A percentile compares a stretch with the other conserved stretches of the same genome.
phyloP scores from a whole-genome alignment of 1,140 invertebrate species.

The Megalopta genalis region DNA sequence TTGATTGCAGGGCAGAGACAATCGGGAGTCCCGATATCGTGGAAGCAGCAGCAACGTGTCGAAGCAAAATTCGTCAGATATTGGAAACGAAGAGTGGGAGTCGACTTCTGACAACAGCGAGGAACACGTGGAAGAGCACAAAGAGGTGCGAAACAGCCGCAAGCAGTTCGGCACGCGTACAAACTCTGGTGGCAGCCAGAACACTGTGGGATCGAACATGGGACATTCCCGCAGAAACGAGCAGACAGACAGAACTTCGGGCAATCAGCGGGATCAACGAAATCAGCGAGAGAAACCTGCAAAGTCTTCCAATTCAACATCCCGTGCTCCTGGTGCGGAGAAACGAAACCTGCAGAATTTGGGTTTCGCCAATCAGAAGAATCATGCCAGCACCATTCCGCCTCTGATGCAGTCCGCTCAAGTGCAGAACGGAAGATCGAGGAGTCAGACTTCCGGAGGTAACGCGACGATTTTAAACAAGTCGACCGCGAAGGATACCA shows the following conservation, averaged over 20 bases:
- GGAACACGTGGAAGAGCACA: slow-evolving; percentile 76
- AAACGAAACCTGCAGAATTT: slow-evolving; percentile 73
- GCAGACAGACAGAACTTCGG: slow-evolving; percentile 27
- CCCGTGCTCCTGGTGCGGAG: slow-evolving; percentile 73
- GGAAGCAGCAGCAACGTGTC: slow-evolving; percentile 56
- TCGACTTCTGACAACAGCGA: slow-evolving; percentile 86
- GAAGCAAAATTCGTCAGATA: slow-evolving; percentile 74
- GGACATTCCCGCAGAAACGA: slow-evolving; percentile 64
- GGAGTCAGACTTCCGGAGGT: slow-evolving; percentile 68
- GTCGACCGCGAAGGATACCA: slow-evolving; percentile 72
- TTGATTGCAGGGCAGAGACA: slow-evolving; percentile 68
- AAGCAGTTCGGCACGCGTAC: slow-evolving; percentile 66
- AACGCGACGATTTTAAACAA: slow-evolving; percentile 59
- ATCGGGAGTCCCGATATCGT: slow-evolving; percentile 70
- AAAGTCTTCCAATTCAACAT: slow-evolving; percentile 69
- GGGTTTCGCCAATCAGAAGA: slow-evolving; percentile 68
- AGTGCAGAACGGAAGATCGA: slow-evolving; percentile 70
- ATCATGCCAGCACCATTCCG: slow-evolving; percentile 66
- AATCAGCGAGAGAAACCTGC: slow-evolving; percentile 69
- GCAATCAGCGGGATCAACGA: slow-evolving; percentile 55
- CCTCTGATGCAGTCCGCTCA: slow-evolving; percentile 69
- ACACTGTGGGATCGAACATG: slow-evolving; percentile 45
- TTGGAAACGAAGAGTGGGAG: slow-evolving; percentile 85
- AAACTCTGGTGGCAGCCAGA: slow-evolving; percentile 37
- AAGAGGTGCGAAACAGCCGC: slow-evolving; percentile 72